Base-by-base conservation (phyloP, 2,113 vertebrate genomes). In the Rhinogobius similis region DNA sequence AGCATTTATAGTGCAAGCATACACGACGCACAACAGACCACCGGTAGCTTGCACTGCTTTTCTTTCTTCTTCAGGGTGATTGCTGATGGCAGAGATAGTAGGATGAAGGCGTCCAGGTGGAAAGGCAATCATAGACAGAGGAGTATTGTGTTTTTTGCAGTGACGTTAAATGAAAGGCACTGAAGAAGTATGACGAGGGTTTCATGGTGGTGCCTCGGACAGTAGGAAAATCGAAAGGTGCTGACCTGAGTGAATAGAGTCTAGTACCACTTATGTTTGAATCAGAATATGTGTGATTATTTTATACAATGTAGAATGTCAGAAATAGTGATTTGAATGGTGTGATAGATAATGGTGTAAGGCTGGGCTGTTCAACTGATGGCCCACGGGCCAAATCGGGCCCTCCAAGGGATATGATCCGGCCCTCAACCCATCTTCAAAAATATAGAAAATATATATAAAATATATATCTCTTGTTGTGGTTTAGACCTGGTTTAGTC, bases 1-100 rank as follows among this genome's bases (percentile, higher is more conserved):
- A 97, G 94, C 95, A 96, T 96, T 95, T 80, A 85, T 21, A 50
- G 7, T 10, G 46, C 94, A 93, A 93, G 86, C 93, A 90, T 93
- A 91, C 91, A 95, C 90, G 32, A 43, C 12, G 63, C 5, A 38
- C 63, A 62, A 26, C 43, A 59, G 36, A 73, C 68, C 38, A 39
- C 26, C 50, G 14, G 21, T 16, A 18, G 20, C 62, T 21, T 12
- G 18, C 58, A 20, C 75, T 23, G 68, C 81, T 75, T 84, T 58
- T 58, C 53, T 56, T 87, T 79, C 77, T 82, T 69, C 77, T 81
- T 77, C 76, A 71, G 83, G 87, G 83, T 67, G 86, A 87, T 87
- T 78, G 84, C 79, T 73, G 83, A 86, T 90, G 78, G 76, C 76
- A 78, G 78, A 81, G 87, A 88, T 87, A 81, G 69, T 83, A 83